Conservation (phyloP, 2,113 vertebrate species). For the Hypanus sabinus region DNA sequence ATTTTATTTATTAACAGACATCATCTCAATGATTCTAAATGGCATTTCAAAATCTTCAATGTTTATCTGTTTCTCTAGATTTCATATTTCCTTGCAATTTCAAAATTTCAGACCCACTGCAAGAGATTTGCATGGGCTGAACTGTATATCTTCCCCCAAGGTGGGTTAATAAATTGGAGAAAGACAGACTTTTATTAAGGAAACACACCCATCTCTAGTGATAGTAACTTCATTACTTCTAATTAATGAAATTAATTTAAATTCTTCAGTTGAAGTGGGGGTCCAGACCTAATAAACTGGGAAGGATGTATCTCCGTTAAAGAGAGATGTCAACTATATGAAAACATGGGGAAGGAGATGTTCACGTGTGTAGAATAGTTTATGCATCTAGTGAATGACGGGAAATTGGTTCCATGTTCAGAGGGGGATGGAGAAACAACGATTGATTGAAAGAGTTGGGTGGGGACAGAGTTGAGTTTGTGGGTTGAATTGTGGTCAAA, state of each 20-base stretch:
- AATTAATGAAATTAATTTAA: too few species aligned
- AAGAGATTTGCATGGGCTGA: too few species aligned
- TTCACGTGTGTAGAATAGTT: background rate
- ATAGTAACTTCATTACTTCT: too few species aligned
- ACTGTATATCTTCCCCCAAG: too few species aligned
- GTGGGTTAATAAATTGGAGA: too few species aligned
- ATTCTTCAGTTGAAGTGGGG: background rate
- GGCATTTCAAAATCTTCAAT: background rate
- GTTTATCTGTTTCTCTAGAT: background rate
- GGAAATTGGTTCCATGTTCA: background rate
- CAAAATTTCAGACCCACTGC: too few species aligned
- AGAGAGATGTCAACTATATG: background rate
- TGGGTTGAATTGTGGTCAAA: background rate
- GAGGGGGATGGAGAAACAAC: background rate
- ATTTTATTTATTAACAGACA: background rate
- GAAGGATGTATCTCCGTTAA: background rate
- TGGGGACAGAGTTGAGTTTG: background rate
- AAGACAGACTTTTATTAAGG: too few species aligned
- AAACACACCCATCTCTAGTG: too few species aligned
- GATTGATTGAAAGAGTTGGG: background rate
- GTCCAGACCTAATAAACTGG: background rate
- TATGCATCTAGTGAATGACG: background rate
- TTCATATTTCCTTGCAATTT: background rate
- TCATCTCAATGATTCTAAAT: background rate
- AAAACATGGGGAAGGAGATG: background rate